Base-by-base conservation (phyloP, 1,140 invertebrate species). In the Sinonovacula constricta region DNA sequence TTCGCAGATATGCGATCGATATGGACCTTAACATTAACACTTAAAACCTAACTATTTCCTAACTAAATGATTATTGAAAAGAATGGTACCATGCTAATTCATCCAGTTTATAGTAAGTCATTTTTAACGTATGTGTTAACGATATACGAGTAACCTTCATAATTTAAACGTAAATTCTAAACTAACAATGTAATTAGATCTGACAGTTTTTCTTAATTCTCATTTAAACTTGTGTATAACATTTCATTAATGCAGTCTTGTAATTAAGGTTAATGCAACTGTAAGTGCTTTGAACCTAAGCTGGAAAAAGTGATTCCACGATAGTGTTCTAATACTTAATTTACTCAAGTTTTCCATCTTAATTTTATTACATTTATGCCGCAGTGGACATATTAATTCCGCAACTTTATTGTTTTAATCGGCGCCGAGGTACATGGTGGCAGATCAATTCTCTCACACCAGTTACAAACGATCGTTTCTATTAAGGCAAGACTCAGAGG, bases 331-430 rank as follows among this genome's bases (percentile, higher is more conserved):
- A 59, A 59, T 34, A 70, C 68, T 70, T 70, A 70, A 70, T 70
- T 70, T 70, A 53, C 68, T 45, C 57, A 70, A 70, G 45, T 39
- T 24, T 70, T 31, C 56, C 56, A 56, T 26, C 68, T 70, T 70
- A 70, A 70, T 70, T 70, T 70, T 70, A 70, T 70, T 70, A 45
- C 68, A 39, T 70, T 70, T 70, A 70, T 70, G 57, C 33, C 68
- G 14, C 68, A 59, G 39, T 70, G 68, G 68, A 56, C 68, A 70
- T 70, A 70, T 70, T 53, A 70, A 59, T 53, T 70, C 39, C 39
- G 39, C n/a, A 45, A 18, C 7, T 45, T 45, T 45, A 45, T 45
- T 45, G 24, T 14, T 70, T 39, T 56, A 70, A 59, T 70, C 68
- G 31, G 15, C 36, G 53, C 26, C 59, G 33, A 70, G 54, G 28